Evolutionary conservation across 2,113 vertebrate genomes (phyloP).

Genomic region (Morone chrysops): DNA sequence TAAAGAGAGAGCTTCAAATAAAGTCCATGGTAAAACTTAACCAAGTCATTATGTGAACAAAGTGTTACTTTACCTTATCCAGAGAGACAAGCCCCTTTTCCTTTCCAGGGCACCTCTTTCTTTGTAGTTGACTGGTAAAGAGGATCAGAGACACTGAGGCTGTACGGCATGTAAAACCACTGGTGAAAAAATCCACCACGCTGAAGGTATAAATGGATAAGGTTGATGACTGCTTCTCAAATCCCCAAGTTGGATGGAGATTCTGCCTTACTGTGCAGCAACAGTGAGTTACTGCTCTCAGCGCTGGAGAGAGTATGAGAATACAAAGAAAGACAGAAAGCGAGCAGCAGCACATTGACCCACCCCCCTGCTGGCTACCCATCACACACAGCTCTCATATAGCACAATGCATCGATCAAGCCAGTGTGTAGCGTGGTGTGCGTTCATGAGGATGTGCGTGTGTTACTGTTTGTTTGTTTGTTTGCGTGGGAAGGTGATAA

Average conservation of each 20-base stretch:
- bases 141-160: slow-evolving; percentile 26
- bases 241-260: slow-evolving; percentile 42
- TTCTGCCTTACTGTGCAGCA: slow-evolving; percentile 32
- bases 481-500: slow-evolving; percentile 10
- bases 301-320: slow-evolving; percentile 43
- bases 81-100: slow-evolving; percentile 25
- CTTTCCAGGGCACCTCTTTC: slow-evolving; percentile 39
- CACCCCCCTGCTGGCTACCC: slow-evolving; percentile 73
- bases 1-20: not conserved
- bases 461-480: slow-evolving; percentile 5
- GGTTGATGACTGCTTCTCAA: slow-evolving; percentile 28
- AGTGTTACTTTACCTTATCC: slow-evolving; percentile 60
- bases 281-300: slow-evolving; percentile 33
- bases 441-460: not conserved
- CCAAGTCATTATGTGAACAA: not conserved
- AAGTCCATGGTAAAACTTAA: not conserved
- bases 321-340: slow-evolving; percentile 38
- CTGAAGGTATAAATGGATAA: slow-evolving; percentile 19
- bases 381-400: slow-evolving; percentile 72
- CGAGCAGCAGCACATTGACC: slow-evolving; percentile 63
- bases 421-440: slow-evolving; percentile 44
- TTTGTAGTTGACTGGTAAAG: slow-evolving; percentile 2
- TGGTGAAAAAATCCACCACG: slow-evolving; percentile 27
- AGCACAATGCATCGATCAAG: slow-evolving; percentile 71
- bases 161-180: slow-evolving; percentile 18